Conservation (phyloP, 1,140 invertebrate genomes). For the Conus ventricosus region DNA sequence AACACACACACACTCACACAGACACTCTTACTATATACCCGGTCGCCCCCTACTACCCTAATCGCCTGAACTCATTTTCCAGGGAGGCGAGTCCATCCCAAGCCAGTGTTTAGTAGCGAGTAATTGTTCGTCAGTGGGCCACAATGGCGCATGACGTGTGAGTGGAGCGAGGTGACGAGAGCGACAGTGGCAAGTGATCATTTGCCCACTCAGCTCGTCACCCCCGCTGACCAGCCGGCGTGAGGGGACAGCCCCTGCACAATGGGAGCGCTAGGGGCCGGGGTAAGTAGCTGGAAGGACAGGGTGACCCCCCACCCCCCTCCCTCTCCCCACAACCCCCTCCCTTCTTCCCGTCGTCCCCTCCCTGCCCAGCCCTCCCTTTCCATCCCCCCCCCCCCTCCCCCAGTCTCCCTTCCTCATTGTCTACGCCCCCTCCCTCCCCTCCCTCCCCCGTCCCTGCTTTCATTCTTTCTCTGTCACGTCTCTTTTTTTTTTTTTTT, state of each 20-base stretch:
- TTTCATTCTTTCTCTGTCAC: no score
- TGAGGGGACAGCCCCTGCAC: constrained; percentile 1
- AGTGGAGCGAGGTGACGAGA: constrained; percentile 17
- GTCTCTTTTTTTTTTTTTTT: no score
- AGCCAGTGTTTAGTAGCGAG: constrained; percentile 1
- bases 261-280: neutral
- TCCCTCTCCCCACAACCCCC: neutral
- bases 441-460: no score
- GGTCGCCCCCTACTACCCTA: no score
- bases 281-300: constrained; percentile 13
- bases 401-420: neutral
- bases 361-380: neutral
- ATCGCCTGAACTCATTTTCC: no score
- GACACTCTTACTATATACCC: no score
- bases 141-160: neutral
- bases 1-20: no score
- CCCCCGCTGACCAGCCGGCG: neutral
- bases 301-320: neutral
- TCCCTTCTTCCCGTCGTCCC: neutral
- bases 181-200: constrained; percentile 20
- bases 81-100: neutral
- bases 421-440: no score
- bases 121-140: neutral
- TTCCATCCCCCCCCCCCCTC: neutral
- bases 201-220: constrained; percentile 13